A percentile compares a stretch with the other conserved stretches of the same genome.
phyloP scores from a whole-genome alignment of 2,888 invertebrate genomes.

The Koerneria pararmatus region DNA sequence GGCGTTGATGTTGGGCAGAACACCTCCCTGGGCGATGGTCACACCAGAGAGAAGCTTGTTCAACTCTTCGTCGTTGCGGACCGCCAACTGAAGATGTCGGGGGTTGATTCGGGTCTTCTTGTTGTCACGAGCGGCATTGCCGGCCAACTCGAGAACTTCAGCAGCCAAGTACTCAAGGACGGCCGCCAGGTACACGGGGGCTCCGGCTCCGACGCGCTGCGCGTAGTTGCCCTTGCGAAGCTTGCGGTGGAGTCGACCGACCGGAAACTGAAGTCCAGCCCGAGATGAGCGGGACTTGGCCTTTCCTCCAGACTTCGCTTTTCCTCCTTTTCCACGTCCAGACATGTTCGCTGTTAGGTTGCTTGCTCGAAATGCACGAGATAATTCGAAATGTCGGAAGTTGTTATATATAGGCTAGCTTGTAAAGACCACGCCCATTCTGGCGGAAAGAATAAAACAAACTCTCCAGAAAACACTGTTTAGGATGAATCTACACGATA shows the following conservation, averaged over 20 bases:
- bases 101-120: slow-evolving; percentile 63
- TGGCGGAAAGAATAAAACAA: too few relatives aligned
- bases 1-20: slow-evolving; percentile 65
- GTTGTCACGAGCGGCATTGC: slow-evolving; percentile 64
- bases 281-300: slow-evolving; percentile 54
- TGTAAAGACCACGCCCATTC: too few relatives aligned
- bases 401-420: too few relatives aligned
- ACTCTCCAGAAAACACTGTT: too few relatives aligned
- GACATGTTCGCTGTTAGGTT: too few relatives aligned
- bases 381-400: too few relatives aligned
- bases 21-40: slow-evolving; percentile 80
- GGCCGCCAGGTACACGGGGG: slow-evolving; percentile 50
- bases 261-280: slow-evolving; percentile 58
- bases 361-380: too few relatives aligned
- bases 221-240: slow-evolving; percentile 55
- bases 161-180: slow-evolving; percentile 54
- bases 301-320: slow-evolving; percentile 62
- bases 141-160: slow-evolving; percentile 61
- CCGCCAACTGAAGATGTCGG: slow-evolving; percentile 45
- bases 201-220: slow-evolving; percentile 50
- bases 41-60: slow-evolving; percentile 66
- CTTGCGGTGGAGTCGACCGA: slow-evolving; percentile 57
- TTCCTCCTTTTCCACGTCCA: slow-evolving; percentile 76
- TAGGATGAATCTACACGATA: too few relatives aligned
- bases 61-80: slow-evolving; percentile 47